Evolutionary conservation across 2,113 vertebrate species (phyloP).

Genomic region (Camelus dromedarius): DNA sequence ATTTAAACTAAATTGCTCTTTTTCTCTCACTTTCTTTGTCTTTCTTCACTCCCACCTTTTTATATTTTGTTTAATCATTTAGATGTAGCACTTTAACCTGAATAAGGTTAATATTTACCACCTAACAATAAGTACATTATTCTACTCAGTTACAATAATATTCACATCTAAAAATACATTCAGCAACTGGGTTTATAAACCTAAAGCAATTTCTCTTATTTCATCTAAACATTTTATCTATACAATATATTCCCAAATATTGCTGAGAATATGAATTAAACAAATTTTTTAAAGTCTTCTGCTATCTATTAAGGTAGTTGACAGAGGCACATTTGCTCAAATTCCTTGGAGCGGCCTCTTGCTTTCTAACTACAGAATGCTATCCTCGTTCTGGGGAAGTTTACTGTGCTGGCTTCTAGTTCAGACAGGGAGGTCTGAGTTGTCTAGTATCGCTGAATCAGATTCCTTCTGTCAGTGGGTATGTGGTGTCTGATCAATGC

Average conservation of each 20-base stretch:
- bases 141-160: background rate
- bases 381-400: background rate
- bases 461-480: background rate
- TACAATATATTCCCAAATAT: background rate
- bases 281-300: background rate
- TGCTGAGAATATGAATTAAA: background rate
- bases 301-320: background rate
- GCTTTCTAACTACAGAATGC: background rate
- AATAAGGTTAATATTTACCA: background rate
- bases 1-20: background rate
- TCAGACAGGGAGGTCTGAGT: background rate
- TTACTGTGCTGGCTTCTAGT: background rate
- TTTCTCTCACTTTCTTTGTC: background rate
- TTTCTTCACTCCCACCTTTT: background rate
- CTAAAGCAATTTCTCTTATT: background rate
- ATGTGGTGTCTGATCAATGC: background rate
- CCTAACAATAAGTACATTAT: background rate
- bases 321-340: background rate
- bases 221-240: background rate
- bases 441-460: background rate
- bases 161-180: background rate
- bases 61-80: constrained; percentile 1
- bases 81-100: background rate
- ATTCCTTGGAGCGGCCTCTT: background rate
- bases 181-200: background rate